Evolutionary conservation across 2,113 vertebrate genomes (phyloP), one percentile per base, ranked within the genome.

Genomic region (Agapornis roseicollis): DNA sequence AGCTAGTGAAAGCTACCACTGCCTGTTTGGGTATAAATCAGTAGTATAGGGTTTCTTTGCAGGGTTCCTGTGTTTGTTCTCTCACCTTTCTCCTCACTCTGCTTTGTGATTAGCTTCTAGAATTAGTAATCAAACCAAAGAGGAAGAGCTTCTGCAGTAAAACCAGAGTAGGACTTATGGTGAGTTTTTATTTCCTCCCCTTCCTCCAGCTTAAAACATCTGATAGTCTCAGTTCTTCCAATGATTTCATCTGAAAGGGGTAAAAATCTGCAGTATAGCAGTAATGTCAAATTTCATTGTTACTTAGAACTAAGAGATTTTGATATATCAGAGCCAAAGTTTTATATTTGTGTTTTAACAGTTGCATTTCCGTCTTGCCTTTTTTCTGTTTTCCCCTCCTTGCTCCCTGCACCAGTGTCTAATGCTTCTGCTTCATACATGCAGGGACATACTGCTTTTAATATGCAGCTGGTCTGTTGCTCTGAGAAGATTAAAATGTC

Each of bases 111-210:
- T 94, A 94, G 74, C 85, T 94, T 91, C 85, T 91, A 88, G 85
- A 93, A 83, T 85, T 94, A 91, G 81, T 93, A 85, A 91, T 88
- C 89, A 96, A 88, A 95, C 63, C 60, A 88, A 66, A 91, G 71
- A 89, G 64, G 88, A 96, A 71, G 71, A 85, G 42, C 81, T 95
- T 71, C 80, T 87, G 58, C 91, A 71, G 6, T 94, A 79, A 89
- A 92, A 41, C 39, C 77, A 91, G 81, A 81, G 87, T 81, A 87
- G 74, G 74, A 81, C 70, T 89, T 87, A 29, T 91, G 78, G 79
- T 81, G 88, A 93, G 81, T 79, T 94, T 60, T 60, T 94, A 80
- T 44, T 96, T 85, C 53, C 22, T 91, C 44, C 22, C 37, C 68
- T 91, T 95, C 39, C 42, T 79, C 42, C 41, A 88, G 71, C 39